Base-by-base conservation (phyloP, 1,140 invertebrate genomes). In the Zelostemma sp. region DNA sequence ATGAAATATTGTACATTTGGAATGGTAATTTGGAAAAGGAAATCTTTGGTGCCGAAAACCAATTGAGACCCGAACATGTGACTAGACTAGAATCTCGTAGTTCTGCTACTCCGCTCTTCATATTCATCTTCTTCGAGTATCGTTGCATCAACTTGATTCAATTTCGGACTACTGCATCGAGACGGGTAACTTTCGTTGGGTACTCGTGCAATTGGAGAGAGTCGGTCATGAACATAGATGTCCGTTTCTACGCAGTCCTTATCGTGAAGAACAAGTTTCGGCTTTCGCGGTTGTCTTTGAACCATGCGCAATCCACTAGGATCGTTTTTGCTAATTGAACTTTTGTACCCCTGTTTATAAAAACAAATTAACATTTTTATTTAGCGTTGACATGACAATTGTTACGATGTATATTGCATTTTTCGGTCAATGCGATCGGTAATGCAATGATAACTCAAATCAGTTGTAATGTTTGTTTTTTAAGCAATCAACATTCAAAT, bases 61-160 rank as follows among this genome's bases (percentile, higher is more conserved):
- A 28, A 28, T 28, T 28, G 25, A 28, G 8, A 28, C 3, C 25
- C 25, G 8, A 8, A 28, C 3, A 3, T 8, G 25, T 28, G 3
- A 28, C 8, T 28, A 8, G 16, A 53, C 50, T 58, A 85, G 49
- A 85, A 81, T 50, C 81, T 75, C 0, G 83, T 84, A 38, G 80
- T 73, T 51, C 75, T 79, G 6, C 64, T 72, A n/a, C 68, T 38
- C 8, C 9, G 48, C 21, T 75, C 60, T 1, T 74, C 68, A 6
- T 74, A 60, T 43, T 82, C 83, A n/a, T 80, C 68, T 17, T 84
- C 81, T 9, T 85, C 79, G 12, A 64, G 49, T 48, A 83, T 84
- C 1, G 78, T 82, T 0, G 71, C 64, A 19, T 84, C 77, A 0
- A 73, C 73, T 2, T 74, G 71, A 21, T 74, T 64, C n/a, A 81